Evolutionary conservation across 2,113 vertebrate genomes (phyloP), one percentile per base, ranked within the genome.

Genomic region (Chamaetylas fuelleborni): DNA sequence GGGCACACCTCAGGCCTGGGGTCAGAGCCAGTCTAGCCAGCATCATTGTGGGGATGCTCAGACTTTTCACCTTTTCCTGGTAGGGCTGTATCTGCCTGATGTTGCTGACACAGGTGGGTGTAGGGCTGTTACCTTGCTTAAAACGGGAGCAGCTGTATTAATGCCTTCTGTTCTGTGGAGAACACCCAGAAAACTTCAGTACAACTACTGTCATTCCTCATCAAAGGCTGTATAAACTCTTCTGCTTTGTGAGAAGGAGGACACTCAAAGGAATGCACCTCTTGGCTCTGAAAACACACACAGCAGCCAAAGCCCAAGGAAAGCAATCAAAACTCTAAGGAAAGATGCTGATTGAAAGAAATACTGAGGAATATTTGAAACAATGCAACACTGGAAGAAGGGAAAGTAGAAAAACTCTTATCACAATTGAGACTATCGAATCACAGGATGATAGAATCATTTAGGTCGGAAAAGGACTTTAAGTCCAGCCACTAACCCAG

Each of bases 1-100:
- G 7, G 45, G 14, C 15, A 69, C 45, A 16, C 7, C 48, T 57
- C 9, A 0, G 13, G 77, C 53, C 50, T 45, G 56, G 23, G 33
- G 29, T 42, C 70, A 72, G 70, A 57, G 58, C 28, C 42, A 42
- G 45, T n/a, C 64, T 45, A 53, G 23, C 34, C 23, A 64, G 71
- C 19, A 48, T 31, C 8, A 9, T 1, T 6, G 38, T 9, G 19
- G 0, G 0, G 14, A 25, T 6, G 18, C 15, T 2, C 2, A 24
- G 31, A 20, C 18, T 73, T 60, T 43, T 50, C 0, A 1, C 2
- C 57, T 57, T 88, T 66, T 61, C 13, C 62, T 72, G 28, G 14
- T 24, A 54, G 31, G 80, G 36, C 31, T 72, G 19, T 53, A 19
- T 56, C 31, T 6, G 0, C 43, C 70, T 71, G 11, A 23, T 57